Percentiles rank a stretch among this genome's conserved stretches.
These are phyloP conservation scores for Xanthia togata DNA, from an alignment of 2,888 invertebrate genomes.

Conservation along the genomic window DNA sequence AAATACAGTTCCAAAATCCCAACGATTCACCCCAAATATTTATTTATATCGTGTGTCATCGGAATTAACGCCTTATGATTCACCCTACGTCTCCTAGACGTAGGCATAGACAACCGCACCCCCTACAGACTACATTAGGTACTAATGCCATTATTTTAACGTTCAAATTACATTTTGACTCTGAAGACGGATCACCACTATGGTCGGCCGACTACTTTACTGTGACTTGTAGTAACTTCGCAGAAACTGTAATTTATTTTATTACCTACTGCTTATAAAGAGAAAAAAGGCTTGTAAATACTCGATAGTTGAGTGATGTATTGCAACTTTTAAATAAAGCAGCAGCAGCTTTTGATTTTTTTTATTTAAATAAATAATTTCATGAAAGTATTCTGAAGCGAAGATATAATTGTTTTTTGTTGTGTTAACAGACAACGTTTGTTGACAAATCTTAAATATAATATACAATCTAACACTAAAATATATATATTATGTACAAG, in stretches of 20 bases:
- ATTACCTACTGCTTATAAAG: neutral
- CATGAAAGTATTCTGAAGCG: too few relatives aligned
- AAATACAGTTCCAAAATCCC: conserved; percentile 12
- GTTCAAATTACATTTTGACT: conserved; percentile 44
- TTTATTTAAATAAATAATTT: neutral
- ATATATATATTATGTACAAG: too few relatives aligned
- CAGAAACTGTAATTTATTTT: conserved; percentile 48
- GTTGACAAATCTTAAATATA: too few relatives aligned
- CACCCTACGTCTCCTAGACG: conserved; percentile 62
- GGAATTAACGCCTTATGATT: conserved; percentile 71
- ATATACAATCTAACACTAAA: too few relatives aligned
- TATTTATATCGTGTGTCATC: conserved; percentile 63
- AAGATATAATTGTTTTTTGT: too few relatives aligned
- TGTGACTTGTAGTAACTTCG: conserved; percentile 29
- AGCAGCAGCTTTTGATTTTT: too few relatives aligned
- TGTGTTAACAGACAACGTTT: too few relatives aligned
- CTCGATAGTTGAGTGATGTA: neutral
- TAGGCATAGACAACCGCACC: conserved; percentile 22
- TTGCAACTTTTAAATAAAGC: neutral
- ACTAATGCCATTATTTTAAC: conserved; percentile 46
- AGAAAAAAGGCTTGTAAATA: neutral
- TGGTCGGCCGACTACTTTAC: neutral
- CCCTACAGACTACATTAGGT: conserved; percentile 31
- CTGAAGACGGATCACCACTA: conserved; percentile 43
- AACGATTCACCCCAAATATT: conserved; percentile 23